Conservation (phyloP, 2,888 invertebrate genomes). For the Eurytoma adleriae region DNA sequence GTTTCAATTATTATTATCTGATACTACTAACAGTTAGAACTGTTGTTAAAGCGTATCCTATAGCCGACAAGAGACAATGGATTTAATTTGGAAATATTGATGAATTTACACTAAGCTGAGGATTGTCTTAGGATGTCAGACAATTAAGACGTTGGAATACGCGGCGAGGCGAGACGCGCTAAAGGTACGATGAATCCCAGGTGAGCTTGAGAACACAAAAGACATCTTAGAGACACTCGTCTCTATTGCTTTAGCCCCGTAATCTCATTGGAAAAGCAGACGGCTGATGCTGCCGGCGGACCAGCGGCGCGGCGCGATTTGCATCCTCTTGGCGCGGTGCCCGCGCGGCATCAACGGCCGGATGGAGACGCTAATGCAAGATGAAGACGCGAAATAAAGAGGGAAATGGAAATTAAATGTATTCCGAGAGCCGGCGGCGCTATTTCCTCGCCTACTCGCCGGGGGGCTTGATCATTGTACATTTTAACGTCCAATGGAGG, state of each 20-base stretch:
- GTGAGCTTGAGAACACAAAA: constrained; percentile 6
- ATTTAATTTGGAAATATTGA: too few relatives aligned
- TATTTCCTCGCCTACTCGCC: not conserved
- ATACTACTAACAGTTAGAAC: too few relatives aligned
- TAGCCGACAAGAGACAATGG: too few relatives aligned
- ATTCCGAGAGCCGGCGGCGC: constrained; percentile 4
- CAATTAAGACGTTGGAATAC: not conserved
- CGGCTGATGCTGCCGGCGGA: not conserved
- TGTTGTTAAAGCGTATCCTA: too few relatives aligned
- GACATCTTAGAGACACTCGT: constrained; percentile 7
- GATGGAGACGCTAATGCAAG: constrained; percentile 25
- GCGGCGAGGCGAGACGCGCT: not conserved
- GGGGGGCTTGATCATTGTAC: not conserved
- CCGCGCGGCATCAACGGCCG: not conserved
- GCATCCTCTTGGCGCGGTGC: constrained; percentile 38
- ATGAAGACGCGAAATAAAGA: constrained; percentile 43
- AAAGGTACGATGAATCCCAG: constrained; percentile 33
- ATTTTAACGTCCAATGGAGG: constrained; percentile 4
- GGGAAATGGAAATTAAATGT: constrained; percentile 43
- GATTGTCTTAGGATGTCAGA: not conserved
- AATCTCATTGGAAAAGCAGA: constrained; percentile 48
- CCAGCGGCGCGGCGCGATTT: constrained; percentile 17
- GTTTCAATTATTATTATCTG: too few relatives aligned
- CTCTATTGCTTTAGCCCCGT: constrained; percentile 31
- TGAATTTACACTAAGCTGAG: too few relatives aligned